Evolutionary conservation across 2,113 vertebrate genomes (phyloP), one percentile per base, ranked within the genome.

Genomic region (Serinus canaria): DNA sequence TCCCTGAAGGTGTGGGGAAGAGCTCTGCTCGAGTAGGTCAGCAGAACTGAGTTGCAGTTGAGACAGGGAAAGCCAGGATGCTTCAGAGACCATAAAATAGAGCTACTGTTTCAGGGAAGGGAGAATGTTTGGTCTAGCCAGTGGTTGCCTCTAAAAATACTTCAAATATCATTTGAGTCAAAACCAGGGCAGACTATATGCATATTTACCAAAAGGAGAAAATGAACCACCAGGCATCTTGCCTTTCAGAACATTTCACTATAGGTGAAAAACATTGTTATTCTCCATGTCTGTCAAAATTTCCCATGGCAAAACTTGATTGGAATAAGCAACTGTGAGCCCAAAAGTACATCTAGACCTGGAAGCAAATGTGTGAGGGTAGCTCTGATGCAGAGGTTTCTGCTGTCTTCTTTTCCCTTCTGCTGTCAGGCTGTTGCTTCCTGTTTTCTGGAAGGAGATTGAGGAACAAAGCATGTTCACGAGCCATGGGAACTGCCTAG

Each of bases 91-190:
- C 18, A 23, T 80, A 59, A 69, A 94, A 50, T 3, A 88, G 53
- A 77, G 25, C 50, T 73, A 3, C 67, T 96, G 7, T 93, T 88
- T 94, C 78, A 77, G 79, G 58, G 73, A 73, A 50, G 44, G 43
- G 35, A 76, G 46, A 69, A 59, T 69, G 31, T 82, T 93, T 90
- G 74, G 37, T 92, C 44, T 93, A 80, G 59, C 69, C 8, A 4
- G 50, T 92, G 63, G 43, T 62, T 93, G 66, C 37, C 39, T 93
- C 82, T 90, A 64, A 90, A 96, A 94, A 81, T 86, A 52, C 47
- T 95, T 93, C 14, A 95, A 93, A 82, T 92, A 66, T 81, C 21
- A 46, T 58, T 56, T 0, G 1, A 92, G 67, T 91, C 16, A 70
- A 59, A 88, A 91, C 8, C 59, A 93, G 92, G 70, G 11, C 49